Evolutionary conservation across 2,888 invertebrate species (phyloP), one percentile per base, ranked within the genome.

Genomic region (Sarcophaga subvicina): DNA sequence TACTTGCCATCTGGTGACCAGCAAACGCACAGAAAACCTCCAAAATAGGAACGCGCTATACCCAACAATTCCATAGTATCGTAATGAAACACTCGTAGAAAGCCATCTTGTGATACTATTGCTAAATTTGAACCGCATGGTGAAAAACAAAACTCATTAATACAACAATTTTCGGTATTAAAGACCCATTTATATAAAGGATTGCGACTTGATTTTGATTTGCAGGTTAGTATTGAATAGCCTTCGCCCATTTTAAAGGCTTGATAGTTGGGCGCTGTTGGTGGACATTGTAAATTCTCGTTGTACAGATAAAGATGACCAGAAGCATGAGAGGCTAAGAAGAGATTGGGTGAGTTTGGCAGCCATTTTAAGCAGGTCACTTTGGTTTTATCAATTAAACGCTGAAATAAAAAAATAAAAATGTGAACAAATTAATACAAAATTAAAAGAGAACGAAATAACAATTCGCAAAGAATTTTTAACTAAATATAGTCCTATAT

Each of bases 261-360:
- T 93, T 99, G 99, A 94, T 99, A 99, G 92, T 97, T 97, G 2
- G 99, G 99, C 78, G 98, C 95, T 22, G 98, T 96, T 22, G 97
- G 96, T 11, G 98, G 97, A 94, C 98, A 98, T 11, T 96, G 96
- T 89, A 99, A 94, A 94, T 98, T 98, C 94, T 99, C 99, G 94
- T 99, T 99, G 94, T 99, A 99, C 79, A 99, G 96, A 94, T 99
- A 99, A 91, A 99, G 95, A 93, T 99, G 98, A 25, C 99, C 99
- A 84, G 98, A 98, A 88, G 97, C 96, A 94, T 99, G 99, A 75
- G 99, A 97, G 84, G 98, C 98, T 90, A 99, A 95, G 94, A 99
- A 99, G 90, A 98, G 95, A 92, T 98, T 98, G 90, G 97, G 96
- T 72, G 98, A 98, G 82, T 97, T 98, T 25, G 99, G 99, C 90